A percentile compares a stretch with the other conserved stretches of the same genome.
Evolutionary conservation across 2,888 invertebrate species (phyloP).

Genomic region (Acanthopleura granulata): DNA sequence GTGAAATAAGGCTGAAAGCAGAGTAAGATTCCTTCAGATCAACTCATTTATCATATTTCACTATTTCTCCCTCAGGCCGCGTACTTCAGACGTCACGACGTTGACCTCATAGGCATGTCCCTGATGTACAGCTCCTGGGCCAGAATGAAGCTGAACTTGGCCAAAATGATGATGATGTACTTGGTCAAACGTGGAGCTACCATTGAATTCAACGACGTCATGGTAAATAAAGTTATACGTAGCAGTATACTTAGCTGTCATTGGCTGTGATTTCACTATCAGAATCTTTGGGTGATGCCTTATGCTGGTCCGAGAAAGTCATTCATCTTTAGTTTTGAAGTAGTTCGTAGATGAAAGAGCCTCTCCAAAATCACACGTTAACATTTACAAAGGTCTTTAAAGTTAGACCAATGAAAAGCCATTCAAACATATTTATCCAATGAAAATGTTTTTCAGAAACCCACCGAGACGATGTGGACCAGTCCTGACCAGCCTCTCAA

Average conservation of each 20-base stretch:
- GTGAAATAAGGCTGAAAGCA: background rate
- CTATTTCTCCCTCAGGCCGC: background rate
- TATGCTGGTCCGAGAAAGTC: no score
- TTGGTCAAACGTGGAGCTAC: background rate
- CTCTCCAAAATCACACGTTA: no score
- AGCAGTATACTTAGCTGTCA: background rate
- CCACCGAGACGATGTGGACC: background rate
- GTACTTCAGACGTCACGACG: background rate
- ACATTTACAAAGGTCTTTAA: no score
- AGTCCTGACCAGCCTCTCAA: background rate
- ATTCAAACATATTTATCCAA: background rate
- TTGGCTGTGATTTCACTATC: no score
- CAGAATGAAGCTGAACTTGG: background rate
- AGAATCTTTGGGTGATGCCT: no score
- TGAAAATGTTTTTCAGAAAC: background rate
- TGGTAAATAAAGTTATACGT: background rate
- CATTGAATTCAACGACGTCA: background rate
- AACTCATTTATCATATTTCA: background rate
- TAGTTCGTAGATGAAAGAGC: no score
- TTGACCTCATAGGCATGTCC: background rate
- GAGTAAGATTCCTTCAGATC: background rate
- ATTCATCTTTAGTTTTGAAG: no score
- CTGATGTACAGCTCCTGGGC: background rate
- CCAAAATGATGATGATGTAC: slow-evolving; percentile 12
- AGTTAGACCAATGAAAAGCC: no score